Conservation (phyloP, 2,797 vertebrate species). For the Miichthys miiuy region DNA sequence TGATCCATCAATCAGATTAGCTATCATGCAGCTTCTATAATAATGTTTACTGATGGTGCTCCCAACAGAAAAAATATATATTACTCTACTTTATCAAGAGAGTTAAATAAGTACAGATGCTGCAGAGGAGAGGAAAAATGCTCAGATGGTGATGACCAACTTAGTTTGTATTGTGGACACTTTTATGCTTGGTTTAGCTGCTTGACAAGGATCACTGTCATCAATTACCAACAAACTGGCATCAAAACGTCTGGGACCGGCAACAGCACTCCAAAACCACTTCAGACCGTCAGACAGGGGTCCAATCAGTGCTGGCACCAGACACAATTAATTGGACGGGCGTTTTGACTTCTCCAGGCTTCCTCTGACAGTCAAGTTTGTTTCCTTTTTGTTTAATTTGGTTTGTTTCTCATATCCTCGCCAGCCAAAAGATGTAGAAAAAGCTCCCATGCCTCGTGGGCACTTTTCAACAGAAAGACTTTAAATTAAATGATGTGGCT, state of each 20-base stretch:
- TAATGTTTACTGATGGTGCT: constrained; percentile 74
- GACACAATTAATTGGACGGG: constrained; percentile 49
- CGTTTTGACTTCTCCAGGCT: constrained; percentile 39
- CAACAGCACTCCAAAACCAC: constrained; percentile 9
- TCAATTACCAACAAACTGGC: constrained; percentile 34
- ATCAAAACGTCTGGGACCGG: constrained; percentile 5
- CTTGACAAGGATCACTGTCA: constrained; percentile 6
- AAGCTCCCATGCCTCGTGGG: not conserved
- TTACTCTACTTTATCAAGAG: constrained; percentile 65
- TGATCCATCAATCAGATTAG: constrained; percentile 77
- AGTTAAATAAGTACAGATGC: constrained; percentile 49
- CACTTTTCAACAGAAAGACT: not conserved
- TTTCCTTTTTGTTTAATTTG: constrained; percentile 24
- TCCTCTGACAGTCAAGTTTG: constrained; percentile 43
- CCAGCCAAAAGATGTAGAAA: constrained; percentile 4
- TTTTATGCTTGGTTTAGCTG: not conserved
- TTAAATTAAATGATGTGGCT: not conserved
- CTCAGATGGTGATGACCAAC: not conserved
- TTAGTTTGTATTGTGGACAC: constrained; percentile 8
- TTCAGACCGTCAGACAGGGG: constrained; percentile 41
- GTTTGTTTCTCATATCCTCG: constrained; percentile 3
- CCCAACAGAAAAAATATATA: constrained; percentile 56
- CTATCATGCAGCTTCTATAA: constrained; percentile 63
- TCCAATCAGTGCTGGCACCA: constrained; percentile 43
- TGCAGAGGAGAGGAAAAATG: not conserved